These are phyloP conservation scores for Cantharis rustica DNA, from an alignment of 2,888 invertebrate species.

Conservation along the genomic window DNA sequence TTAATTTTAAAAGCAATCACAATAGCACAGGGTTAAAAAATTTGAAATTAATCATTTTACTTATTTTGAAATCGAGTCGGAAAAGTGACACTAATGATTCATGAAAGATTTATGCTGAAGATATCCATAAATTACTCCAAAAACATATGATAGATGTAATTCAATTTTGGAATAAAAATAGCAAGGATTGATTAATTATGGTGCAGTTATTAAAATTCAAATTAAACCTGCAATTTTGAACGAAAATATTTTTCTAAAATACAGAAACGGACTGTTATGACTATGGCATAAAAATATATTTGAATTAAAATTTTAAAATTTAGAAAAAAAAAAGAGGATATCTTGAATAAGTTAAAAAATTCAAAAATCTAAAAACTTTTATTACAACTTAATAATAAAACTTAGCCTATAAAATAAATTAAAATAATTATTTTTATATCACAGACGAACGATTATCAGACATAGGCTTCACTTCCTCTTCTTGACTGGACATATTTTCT, in stretches of 20 bases:
- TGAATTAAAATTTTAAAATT: too few species aligned
- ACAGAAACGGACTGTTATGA: background rate
- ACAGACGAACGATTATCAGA: slow-evolving; percentile 49
- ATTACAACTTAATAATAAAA: slow-evolving; percentile 4
- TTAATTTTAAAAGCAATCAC: background rate
- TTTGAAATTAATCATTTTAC: background rate
- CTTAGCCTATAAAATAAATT: slow-evolving; percentile 23
- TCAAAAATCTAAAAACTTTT: background rate
- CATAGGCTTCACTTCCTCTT: slow-evolving; percentile 39
- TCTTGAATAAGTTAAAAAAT: background rate
- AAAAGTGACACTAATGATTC: background rate
- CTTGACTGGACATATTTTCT: slow-evolving; percentile 42
- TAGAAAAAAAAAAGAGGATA: too few species aligned
- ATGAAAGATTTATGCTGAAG: background rate
- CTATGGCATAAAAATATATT: too few species aligned
- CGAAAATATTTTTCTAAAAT: background rate
- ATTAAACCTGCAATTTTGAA: background rate
- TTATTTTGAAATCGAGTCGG: background rate
- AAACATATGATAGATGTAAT: background rate
- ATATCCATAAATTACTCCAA: background rate
- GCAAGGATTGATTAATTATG: background rate
- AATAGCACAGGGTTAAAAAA: background rate
- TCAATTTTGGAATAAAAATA: background rate
- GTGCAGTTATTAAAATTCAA: background rate
- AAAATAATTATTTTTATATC: slow-evolving; percentile 46